phyloP scores from a whole-genome alignment of 2,113 vertebrate species.

The Aptenodytes forsteri region DNA sequence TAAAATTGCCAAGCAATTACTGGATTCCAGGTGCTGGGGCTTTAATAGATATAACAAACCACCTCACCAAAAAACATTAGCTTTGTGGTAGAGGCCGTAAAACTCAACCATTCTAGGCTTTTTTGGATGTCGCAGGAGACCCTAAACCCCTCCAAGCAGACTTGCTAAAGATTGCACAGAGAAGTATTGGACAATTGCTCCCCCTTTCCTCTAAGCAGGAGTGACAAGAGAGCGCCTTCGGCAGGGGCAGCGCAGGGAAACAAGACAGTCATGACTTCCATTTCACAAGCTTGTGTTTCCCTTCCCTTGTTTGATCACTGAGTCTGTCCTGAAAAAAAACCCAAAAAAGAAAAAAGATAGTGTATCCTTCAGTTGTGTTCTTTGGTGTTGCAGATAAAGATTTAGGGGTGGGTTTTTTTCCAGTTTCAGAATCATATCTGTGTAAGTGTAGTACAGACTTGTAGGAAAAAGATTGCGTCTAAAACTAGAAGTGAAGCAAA shows the following conservation, averaged over 20 bases:
- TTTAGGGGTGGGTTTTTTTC: not conserved
- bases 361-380: not conserved
- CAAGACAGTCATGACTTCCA: not conserved
- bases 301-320: not conserved
- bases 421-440: not conserved
- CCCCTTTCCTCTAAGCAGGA: not conserved
- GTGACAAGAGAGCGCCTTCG: not conserved
- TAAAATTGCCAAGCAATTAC: not conserved
- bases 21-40: not conserved
- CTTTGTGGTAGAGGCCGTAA: not conserved
- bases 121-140: not conserved
- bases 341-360: not conserved
- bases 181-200: not conserved
- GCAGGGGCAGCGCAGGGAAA: not conserved
- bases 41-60: not conserved
- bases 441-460: not conserved
- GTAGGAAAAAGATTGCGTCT: not conserved
- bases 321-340: not conserved
- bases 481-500: not conserved
- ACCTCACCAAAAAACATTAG: not conserved
- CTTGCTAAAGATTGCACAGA: not conserved
- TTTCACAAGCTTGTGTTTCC: not conserved
- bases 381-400: not conserved
- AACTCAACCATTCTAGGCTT: not conserved
- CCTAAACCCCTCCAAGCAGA: not conserved